A percentile compares a stretch with the other conserved stretches of the same genome.
Evolutionary conservation across 30 jellyfish, hydroid and myxozoan species (phyloP).

Genomic region (Aurelia sp.): DNA sequence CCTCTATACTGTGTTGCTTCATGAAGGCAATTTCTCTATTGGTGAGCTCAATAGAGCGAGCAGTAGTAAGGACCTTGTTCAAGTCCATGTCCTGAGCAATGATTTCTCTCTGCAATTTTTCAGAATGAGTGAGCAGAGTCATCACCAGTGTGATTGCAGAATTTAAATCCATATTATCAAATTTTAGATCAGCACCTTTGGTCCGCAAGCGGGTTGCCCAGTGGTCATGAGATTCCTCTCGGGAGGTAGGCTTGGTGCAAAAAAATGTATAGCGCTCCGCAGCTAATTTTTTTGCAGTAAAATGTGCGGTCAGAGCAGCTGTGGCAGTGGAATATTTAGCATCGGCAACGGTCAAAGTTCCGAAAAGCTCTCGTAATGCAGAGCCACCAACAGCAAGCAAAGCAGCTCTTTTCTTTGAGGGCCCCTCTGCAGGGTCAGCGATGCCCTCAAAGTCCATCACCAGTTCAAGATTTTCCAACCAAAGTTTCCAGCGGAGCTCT

Average conservation of each 20-base stretch:
- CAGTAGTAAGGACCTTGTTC: too few relatives aligned
- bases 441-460: too few relatives aligned
- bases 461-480: too few relatives aligned
- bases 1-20: too few relatives aligned
- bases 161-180: slow-evolving; percentile 12
- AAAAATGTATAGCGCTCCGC: slow-evolving; percentile 18
- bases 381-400: neutral
- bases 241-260: slow-evolving; percentile 11
- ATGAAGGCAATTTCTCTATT: too few relatives aligned
- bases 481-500: slow-evolving; percentile 4
- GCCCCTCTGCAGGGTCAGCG: too few relatives aligned
- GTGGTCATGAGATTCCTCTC: slow-evolving; percentile 31
- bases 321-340: too few relatives aligned
- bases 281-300: slow-evolving; percentile 23
- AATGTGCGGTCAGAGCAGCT: too few relatives aligned
- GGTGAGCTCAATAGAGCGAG: too few relatives aligned
- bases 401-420: neutral
- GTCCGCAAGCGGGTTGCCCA: neutral
- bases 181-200: slow-evolving; percentile 1
- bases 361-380: neutral
- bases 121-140: slow-evolving; percentile 40
- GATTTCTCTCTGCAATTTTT: too few relatives aligned
- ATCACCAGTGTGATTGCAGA: slow-evolving; percentile 36
- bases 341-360: neutral
- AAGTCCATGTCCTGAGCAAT: too few relatives aligned